phyloP scores from a whole-genome alignment of 30 jellyfish, hydroid and myxozoan genomes.

The Pseudorhiza aurosa region DNA sequence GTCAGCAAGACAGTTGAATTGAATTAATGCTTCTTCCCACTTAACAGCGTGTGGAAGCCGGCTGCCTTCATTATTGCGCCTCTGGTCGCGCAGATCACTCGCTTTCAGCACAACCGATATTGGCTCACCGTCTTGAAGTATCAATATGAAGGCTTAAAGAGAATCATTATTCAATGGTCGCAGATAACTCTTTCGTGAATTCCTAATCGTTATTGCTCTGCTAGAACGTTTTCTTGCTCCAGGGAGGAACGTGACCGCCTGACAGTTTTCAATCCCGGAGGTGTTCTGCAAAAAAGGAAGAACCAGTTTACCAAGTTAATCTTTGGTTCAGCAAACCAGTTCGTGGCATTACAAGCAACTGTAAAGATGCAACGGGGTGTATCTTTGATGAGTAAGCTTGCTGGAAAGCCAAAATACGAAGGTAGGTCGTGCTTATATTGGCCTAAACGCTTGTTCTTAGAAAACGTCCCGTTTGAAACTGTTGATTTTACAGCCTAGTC shows the following conservation, averaged over 20 bases:
- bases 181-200: background rate
- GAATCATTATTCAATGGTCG: background rate
- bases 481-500: too few relatives aligned
- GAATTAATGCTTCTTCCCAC: background rate
- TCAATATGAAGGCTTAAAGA: background rate
- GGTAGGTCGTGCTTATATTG: too few relatives aligned
- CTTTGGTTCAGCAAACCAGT: too few relatives aligned
- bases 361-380: slow-evolving; percentile 54
- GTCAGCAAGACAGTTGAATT: too few relatives aligned
- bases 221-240: too few relatives aligned
- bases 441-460: too few relatives aligned
- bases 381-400: slow-evolving; percentile 50
- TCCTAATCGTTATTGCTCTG: background rate
- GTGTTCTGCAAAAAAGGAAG: too few relatives aligned
- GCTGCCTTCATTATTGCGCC: background rate
- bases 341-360: background rate
- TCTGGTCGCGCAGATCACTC: background rate
- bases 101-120: background rate
- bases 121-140: background rate
- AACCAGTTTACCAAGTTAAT: too few relatives aligned
- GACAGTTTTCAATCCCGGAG: too few relatives aligned
- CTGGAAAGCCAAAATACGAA: slow-evolving; percentile 62
- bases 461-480: too few relatives aligned
- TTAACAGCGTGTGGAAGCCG: background rate
- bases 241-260: too few relatives aligned